Conservation (phyloP, 2,113 vertebrate species). For the Percopsis transmontana region DNA sequence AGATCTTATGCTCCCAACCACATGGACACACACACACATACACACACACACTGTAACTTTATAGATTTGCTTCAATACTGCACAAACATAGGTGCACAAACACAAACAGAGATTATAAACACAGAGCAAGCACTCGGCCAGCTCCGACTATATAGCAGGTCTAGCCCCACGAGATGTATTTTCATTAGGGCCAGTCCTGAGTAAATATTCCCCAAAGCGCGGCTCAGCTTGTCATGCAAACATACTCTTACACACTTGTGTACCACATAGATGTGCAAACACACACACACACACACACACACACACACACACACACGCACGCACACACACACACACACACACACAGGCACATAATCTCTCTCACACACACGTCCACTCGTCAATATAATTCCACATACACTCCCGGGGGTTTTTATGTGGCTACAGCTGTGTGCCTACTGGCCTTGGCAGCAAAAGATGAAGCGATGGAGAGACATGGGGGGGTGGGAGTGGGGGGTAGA, state of each 20-base stretch:
- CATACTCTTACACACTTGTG: slow-evolving; percentile 2
- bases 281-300: background rate
- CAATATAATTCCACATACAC: slow-evolving; percentile 48
- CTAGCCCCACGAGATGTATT: slow-evolving; percentile 45
- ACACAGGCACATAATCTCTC: background rate
- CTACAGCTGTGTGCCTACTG: slow-evolving; percentile 72
- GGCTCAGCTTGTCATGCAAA: slow-evolving; percentile 13
- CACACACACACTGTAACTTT: slow-evolving; percentile 4
- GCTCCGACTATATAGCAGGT: slow-evolving; percentile 31
- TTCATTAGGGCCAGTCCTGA: slow-evolving; percentile 57
- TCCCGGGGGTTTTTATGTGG: slow-evolving; percentile 60
- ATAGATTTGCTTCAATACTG: slow-evolving; percentile 25
- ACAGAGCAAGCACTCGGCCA: slow-evolving; percentile 19
- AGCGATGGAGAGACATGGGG: slow-evolving; percentile 10
- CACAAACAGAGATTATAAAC: slow-evolving; percentile 22
- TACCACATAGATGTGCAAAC: slow-evolving; percentile 7
- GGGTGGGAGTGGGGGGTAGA: slow-evolving; percentile 21
- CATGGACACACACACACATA: background rate
- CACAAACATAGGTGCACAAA: slow-evolving; percentile 34
- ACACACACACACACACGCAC: background rate
- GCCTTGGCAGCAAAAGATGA: slow-evolving; percentile 44
- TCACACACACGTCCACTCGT: slow-evolving; percentile 25
- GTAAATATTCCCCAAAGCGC: slow-evolving; percentile 44
- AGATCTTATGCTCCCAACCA: background rate
- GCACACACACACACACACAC: slow-evolving; percentile 10